Evolutionary conservation across 2,888 invertebrate genomes (phyloP).

Genomic region (Apodemia mormo): DNA sequence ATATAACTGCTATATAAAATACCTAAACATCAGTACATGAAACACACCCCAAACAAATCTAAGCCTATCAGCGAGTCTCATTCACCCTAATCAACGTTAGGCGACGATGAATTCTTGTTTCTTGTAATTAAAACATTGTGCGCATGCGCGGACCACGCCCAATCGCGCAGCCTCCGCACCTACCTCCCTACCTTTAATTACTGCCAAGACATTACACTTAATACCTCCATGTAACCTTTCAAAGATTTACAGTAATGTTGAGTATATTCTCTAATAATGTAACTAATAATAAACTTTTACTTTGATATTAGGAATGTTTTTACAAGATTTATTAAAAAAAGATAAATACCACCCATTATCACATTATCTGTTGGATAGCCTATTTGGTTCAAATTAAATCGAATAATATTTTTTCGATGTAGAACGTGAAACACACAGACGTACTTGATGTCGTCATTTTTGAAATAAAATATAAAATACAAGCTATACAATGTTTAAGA

Average conservation of each 20-base stretch:
- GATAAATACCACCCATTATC: too few relatives aligned
- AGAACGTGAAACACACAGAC: too few relatives aligned
- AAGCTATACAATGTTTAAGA: too few relatives aligned
- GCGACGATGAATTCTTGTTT: constrained; percentile 75
- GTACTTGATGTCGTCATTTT: too few relatives aligned
- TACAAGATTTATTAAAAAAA: too few relatives aligned
- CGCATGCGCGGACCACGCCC: constrained; percentile 79
- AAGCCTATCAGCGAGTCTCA: constrained; percentile 42
- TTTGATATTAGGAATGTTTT: too few relatives aligned
- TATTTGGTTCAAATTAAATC: too few relatives aligned
- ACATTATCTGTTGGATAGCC: too few relatives aligned
- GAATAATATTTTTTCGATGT: too few relatives aligned
- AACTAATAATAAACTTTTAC: too few relatives aligned
- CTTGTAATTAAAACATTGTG: constrained; percentile 67
- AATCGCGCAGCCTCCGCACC: constrained; percentile 67
- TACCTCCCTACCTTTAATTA: constrained; percentile 62
- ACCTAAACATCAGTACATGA: constrained; percentile 28
- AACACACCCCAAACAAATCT: constrained; percentile 35
- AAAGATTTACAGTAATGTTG: constrained; percentile 23
- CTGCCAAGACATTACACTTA: constrained; percentile 78
- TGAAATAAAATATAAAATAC: too few relatives aligned
- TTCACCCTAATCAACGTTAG: constrained; percentile 67
- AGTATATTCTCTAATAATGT: neutral
- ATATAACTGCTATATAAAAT: constrained; percentile 4
- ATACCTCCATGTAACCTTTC: constrained; percentile 60